Conservation (phyloP, 2,888 invertebrate species). For the Sinohyriopsis cumingii region DNA sequence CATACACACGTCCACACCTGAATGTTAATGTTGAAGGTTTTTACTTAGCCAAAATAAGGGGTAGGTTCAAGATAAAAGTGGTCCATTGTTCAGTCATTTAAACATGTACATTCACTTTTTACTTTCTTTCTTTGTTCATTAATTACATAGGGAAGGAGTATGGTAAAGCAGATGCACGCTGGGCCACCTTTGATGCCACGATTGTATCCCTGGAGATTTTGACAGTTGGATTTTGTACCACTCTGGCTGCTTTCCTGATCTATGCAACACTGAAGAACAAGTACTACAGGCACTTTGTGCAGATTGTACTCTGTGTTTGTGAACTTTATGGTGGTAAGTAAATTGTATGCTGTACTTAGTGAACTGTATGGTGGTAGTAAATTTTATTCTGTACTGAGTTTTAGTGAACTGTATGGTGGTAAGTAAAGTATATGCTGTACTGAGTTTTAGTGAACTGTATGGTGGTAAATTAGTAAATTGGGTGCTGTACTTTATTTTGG, state of each 20-base stretch:
- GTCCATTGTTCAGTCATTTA: no score
- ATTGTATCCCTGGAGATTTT: conserved; percentile 67
- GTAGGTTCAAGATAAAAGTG: no score
- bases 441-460: conserved; percentile 69
- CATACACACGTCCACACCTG: no score
- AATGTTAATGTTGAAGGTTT: no score
- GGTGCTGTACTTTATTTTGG: conserved; percentile 66
- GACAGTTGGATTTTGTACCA: conserved; percentile 60
- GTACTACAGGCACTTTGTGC: conserved; percentile 63
- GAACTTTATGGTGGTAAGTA: conserved; percentile 69
- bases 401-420: conserved; percentile 70
- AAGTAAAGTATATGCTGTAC: conserved; percentile 53
- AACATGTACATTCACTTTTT: no score
- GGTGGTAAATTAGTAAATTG: conserved; percentile 60
- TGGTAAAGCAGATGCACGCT: conserved; percentile 68
- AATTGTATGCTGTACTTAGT: conserved; percentile 59
- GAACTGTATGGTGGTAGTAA: conserved; percentile 69
- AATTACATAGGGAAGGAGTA: conserved; percentile 67
- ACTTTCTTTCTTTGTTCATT: no score
- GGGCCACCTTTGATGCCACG: conserved; percentile 66
- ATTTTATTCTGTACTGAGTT: conserved; percentile 61
- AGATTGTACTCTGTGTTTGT: conserved; percentile 65
- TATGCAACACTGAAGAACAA: conserved; percentile 56
- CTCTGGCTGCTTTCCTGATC: conserved; percentile 54
- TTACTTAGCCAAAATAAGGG: no score